Base-by-base conservation (phyloP, 2,113 vertebrate genomes). In the Hippocampus zosterae region DNA sequence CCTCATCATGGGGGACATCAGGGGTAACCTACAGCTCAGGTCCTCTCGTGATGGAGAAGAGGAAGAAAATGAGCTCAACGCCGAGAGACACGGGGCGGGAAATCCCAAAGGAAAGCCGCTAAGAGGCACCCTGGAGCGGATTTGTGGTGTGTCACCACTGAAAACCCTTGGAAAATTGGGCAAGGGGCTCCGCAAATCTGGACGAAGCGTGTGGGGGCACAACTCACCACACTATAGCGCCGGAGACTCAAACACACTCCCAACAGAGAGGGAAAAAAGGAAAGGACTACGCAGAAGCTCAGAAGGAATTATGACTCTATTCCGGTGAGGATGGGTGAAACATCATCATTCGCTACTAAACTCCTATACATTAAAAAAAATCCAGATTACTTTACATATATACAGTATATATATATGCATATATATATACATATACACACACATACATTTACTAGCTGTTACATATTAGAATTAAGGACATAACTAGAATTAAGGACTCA, bases 101-200 rank as follows among this genome's bases (percentile, higher is more conserved):
- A 86, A 84, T 46, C 73, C 85, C 1, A 91, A 90, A 50, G 85
- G 78, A 75, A 93, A 66, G 68, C 91, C 90, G 23, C 90, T 77
- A 70, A 92, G 72, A 0, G 94, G 94, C 63, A 96, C 95, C 4
- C 88, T 96, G 82, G 94, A 95, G 81, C 88, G 92, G 41, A 88
- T 97, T 79, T 94, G 91, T 46, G 93, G 94, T 11, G 86, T 94
- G 40, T 92, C 94, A 0, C 92, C 95, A 0, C 92, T 97, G 69
- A 94, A 93, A 72, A 93, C 92, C 11, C 87, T 94, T 3, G 92
- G 92, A 48, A 94, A 93, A 71, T 75, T 92, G 57, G 90, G 91
- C 44, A 93, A 93, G 71, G 67, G 88, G 16, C 88, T 93, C 6
- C 90, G 92, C 71, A 90, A 91, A 67, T 92, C 92, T 0, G 90